These are phyloP conservation scores for Gymnoscopelus microlampas DNA, from an alignment of 2,797 vertebrate species.

Conservation along the genomic window DNA sequence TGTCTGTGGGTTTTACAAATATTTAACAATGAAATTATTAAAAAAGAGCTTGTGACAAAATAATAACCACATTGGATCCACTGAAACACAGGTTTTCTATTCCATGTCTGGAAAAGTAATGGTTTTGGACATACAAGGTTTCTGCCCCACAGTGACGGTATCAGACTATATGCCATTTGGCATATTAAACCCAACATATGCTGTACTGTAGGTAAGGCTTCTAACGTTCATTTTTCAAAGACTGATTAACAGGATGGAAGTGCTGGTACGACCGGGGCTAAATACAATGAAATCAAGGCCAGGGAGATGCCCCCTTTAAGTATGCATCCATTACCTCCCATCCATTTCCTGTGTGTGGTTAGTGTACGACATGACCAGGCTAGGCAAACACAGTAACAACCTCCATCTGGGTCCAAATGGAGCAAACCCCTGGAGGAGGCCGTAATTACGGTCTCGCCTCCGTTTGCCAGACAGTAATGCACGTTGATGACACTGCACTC, in stretches of 20 bases:
- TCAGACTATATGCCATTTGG: too few relatives aligned
- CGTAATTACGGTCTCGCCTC: slow-evolving; percentile 69
- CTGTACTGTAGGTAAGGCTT: not conserved
- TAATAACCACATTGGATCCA: too few relatives aligned
- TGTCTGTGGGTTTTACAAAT: too few relatives aligned
- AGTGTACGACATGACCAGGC: slow-evolving; percentile 60
- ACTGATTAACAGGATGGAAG: slow-evolving; percentile 8
- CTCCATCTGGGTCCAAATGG: slow-evolving; percentile 73
- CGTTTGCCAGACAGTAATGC: slow-evolving; percentile 68
- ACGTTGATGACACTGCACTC: slow-evolving; percentile 70
- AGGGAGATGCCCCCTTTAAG: slow-evolving; percentile 70
- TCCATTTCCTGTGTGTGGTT: slow-evolving; percentile 76
- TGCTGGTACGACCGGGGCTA: slow-evolving; percentile 60
- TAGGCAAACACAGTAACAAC: slow-evolving; percentile 65
- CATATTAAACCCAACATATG: too few relatives aligned
- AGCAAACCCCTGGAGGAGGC: slow-evolving; percentile 63
- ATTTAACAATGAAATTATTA: too few relatives aligned
- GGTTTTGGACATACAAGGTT: too few relatives aligned
- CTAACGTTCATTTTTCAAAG: slow-evolving; percentile 34
- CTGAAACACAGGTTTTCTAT: too few relatives aligned
- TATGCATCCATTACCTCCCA: slow-evolving; percentile 70
- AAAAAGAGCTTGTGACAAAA: too few relatives aligned
- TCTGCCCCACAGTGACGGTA: too few relatives aligned
- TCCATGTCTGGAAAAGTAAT: too few relatives aligned
- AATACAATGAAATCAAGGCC: slow-evolving; percentile 69